A percentile compares a stretch with the other conserved stretches of the same genome.
phyloP scores from a whole-genome alignment of 2,888 invertebrate species.

The Thereva nobilitata region DNA sequence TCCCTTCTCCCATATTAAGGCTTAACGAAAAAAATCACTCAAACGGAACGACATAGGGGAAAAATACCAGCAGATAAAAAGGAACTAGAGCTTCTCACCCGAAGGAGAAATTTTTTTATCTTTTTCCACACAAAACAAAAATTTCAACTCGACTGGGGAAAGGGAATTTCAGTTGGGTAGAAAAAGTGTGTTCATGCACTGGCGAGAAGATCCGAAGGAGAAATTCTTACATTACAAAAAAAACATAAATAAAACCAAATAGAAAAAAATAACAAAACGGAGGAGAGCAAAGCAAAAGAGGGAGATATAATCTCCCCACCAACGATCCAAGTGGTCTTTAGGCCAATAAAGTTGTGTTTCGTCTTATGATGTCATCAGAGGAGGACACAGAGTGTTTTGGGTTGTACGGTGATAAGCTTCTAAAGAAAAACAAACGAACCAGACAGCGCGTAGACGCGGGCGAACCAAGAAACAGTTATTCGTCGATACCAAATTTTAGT shows the following conservation, averaged over 20 bases:
- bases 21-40: too few relatives aligned
- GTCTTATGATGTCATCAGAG: slow-evolving; percentile 95
- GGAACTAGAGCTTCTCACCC: too few relatives aligned
- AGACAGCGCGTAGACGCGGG: slow-evolving; percentile 96
- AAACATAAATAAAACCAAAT: slow-evolving; percentile 10
- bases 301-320: slow-evolving; percentile 45
- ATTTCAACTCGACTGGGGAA: too few relatives aligned
- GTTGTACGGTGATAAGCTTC: slow-evolving; percentile 90
- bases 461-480: slow-evolving; percentile 92
- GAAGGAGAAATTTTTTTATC: too few relatives aligned
- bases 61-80: too few relatives aligned
- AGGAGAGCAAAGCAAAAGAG: slow-evolving; percentile 32
- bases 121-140: too few relatives aligned
- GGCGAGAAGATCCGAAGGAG: slow-evolving; percentile 5
- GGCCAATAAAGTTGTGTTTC: slow-evolving; percentile 80
- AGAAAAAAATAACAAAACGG: slow-evolving; percentile 44
- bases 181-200: too few relatives aligned
- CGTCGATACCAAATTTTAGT: slow-evolving; percentile 76
- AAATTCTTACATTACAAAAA: slow-evolving; percentile 24
- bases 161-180: too few relatives aligned
- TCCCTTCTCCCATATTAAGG: too few relatives aligned
- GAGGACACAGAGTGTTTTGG: slow-evolving; percentile 93
- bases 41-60: too few relatives aligned
- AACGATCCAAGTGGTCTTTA: slow-evolving; percentile 59
- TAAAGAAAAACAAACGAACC: slow-evolving; percentile 91